A percentile compares a stretch with the other conserved stretches of the same genome.
Conservation (phyloP, 2,888 invertebrate genomes). For the Loripinus fragilis region DNA sequence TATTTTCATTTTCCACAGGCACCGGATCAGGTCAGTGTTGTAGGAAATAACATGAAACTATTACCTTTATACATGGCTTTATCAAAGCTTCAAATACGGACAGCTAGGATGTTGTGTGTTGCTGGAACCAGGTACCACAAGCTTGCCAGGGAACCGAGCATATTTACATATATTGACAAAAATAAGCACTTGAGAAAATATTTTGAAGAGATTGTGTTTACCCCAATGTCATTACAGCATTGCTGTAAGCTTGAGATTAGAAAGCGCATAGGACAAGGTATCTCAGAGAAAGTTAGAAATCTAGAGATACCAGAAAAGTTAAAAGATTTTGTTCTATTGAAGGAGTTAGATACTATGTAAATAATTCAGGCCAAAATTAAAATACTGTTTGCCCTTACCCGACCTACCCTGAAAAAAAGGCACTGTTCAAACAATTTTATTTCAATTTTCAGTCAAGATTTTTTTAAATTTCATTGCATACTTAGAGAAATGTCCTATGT, state of each 20-base stretch:
- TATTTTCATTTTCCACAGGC: conserved; percentile 40
- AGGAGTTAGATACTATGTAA: conserved; percentile 26
- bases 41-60: conserved; percentile 1
- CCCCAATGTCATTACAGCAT: conserved; percentile 41
- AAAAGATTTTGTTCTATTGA: conserved; percentile 24
- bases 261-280: conserved; percentile 13
- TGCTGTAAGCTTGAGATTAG: conserved; percentile 30
- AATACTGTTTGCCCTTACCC: too few relatives aligned
- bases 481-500: too few relatives aligned
- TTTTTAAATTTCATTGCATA: too few relatives aligned
- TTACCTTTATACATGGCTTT: conserved; percentile 53
- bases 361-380: too few relatives aligned
- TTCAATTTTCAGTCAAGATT: too few relatives aligned
- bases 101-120: conserved; percentile 43
- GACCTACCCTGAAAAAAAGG: too few relatives aligned
- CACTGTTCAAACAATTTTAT: too few relatives aligned
- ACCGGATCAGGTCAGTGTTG: conserved; percentile 15
- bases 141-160: conserved; percentile 38
- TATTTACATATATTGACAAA: conserved; percentile 32
- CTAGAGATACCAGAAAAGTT: conserved; percentile 34
- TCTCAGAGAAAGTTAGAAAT: conserved; percentile 10
- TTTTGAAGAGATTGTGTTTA: conserved; percentile 29
- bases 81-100: conserved; percentile 38
- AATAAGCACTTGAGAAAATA: conserved; percentile 24
- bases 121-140: conserved; percentile 44